These are phyloP conservation scores for Pelecanus crispus DNA, from an alignment of 2,113 vertebrate genomes.

Conservation along the genomic window DNA sequence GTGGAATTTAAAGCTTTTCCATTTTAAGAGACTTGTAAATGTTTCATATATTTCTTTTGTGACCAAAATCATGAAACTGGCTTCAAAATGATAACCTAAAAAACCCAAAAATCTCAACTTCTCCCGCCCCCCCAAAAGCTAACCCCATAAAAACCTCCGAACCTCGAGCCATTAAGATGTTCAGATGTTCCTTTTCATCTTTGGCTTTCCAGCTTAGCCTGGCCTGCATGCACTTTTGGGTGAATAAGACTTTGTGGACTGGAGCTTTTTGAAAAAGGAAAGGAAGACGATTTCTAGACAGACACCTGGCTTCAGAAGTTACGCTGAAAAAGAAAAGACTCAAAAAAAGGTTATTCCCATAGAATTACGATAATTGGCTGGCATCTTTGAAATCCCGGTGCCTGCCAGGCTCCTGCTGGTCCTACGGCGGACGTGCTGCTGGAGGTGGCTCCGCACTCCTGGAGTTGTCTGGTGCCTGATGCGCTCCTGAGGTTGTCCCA, in stretches of 20 bases:
- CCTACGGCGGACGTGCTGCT: background rate
- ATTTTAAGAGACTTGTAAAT: background rate
- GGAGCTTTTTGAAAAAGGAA: background rate
- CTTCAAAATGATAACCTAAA: background rate
- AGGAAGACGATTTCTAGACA: background rate
- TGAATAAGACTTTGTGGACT: background rate
- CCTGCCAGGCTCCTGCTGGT: background rate
- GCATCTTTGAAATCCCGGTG: background rate
- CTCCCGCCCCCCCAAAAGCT: background rate
- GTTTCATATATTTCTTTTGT: background rate
- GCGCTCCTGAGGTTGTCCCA: background rate
- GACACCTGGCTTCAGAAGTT: background rate
- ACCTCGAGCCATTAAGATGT: background rate
- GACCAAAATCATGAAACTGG: background rate
- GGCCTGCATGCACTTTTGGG: background rate
- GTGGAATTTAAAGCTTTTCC: background rate
- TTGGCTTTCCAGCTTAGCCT: background rate
- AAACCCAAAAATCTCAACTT: accelerated
- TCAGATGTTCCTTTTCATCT: background rate
- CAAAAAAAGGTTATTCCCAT: background rate
- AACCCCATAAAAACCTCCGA: background rate
- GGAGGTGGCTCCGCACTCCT: background rate
- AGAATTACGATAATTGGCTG: background rate
- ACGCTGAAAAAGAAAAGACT: background rate
- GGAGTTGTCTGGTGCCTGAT: background rate